Evolutionary conservation across 2,797 vertebrate species (phyloP), one percentile per base, ranked within the genome.

Genomic region (Trematomus bernacchii): DNA sequence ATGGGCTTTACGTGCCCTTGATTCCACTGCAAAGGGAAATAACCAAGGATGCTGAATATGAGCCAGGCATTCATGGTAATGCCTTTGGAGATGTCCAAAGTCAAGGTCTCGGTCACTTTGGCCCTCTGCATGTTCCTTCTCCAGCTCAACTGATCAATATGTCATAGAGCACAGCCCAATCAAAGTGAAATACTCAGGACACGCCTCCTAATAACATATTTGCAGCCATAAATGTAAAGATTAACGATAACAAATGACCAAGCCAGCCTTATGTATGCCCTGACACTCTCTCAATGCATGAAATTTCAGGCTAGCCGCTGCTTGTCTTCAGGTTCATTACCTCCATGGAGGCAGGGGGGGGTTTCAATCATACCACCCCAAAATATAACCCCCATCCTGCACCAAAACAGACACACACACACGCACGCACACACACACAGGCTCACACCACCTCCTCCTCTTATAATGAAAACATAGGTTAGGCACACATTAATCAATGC

Each of bases 321-420:
- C 92, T 89, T 95, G 93, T 95, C 93, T 90, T 90, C 87, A 91
- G 93, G 93, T 95, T 94, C 94, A 95, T 95, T 95, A 95, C 93
- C 93, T 91, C 87, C 89, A 92, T 76, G 72, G 86, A 92, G 76
- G 90, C 84, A 90, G 75, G 71, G 88, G 88, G 79, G 79, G 80
- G 89, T 87, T 94, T 94, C 93, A 95, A 93, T 95, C 95, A 94
- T 89, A 85, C 82, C 76, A 87, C 52, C 85, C 91, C 72, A 91
- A 93, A 94, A 94, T 91, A 91, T 90, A 85, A 87, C 79, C 87
- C 84, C 73, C 71, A 76, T 80, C 78, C 71, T 76, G 43, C 50
- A 72, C 66, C 60, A 69, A 78, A 79, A 84, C 73, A 86, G 50
- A 71, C 71, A 76, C 52, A 59, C 62, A 67, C 73, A 47, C 44